Evolutionary conservation across 2,797 vertebrate genomes (phyloP).

Genomic region (Oreochromis mossambicus): DNA sequence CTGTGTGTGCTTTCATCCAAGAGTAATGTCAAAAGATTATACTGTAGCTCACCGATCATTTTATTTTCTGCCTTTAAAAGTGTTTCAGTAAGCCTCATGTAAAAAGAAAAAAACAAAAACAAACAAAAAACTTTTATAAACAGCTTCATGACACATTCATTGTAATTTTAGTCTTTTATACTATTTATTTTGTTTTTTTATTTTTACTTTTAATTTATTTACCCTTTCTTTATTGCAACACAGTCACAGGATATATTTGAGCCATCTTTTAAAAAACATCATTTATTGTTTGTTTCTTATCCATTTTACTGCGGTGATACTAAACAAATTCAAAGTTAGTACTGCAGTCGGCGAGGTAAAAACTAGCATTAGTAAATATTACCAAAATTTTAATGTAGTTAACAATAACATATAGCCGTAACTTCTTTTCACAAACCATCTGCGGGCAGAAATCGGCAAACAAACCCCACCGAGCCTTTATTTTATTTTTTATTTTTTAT

Average conservation of each 20-base stretch:
- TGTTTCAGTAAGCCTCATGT: background rate
- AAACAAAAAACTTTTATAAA: fast-evolving
- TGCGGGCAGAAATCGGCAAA: background rate
- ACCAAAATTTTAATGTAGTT: fast-evolving
- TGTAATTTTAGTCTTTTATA: background rate
- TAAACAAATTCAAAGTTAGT: background rate
- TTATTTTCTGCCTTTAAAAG: background rate
- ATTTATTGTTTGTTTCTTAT: background rate
- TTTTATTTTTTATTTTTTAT: background rate
- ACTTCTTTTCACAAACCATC: background rate
- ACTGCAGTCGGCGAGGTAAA: background rate
- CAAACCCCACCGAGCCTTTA: background rate
- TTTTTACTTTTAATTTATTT: fast-evolving
- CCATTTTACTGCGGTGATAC: background rate
- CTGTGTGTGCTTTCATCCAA: background rate
- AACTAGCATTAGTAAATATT: background rate
- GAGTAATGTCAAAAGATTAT: background rate
- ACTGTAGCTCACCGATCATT: background rate
- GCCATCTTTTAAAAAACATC: fast-evolving
- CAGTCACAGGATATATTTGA: background rate
- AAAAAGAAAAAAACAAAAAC: background rate
- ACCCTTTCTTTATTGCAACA: background rate
- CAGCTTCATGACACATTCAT: background rate
- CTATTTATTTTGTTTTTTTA: background rate
- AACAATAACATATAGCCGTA: background rate